phyloP scores from a whole-genome alignment of 2,888 invertebrate genomes.

The Eupelmus urozonus region DNA sequence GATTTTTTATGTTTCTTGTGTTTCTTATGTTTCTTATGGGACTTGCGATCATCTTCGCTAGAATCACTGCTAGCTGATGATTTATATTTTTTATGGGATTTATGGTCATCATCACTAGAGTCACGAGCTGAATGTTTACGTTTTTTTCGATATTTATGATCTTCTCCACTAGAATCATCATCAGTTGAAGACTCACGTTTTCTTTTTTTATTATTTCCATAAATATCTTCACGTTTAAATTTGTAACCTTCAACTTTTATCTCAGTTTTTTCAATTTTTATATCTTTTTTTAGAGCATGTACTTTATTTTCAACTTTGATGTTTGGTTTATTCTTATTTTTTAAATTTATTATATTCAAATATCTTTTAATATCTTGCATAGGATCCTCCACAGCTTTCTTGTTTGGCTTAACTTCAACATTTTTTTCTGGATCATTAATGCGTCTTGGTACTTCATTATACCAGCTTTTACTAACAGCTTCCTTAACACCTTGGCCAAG shows the following conservation, averaged over 20 bases:
- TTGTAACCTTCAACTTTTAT: neutral
- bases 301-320: neutral
- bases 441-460: slow-evolving; percentile 85
- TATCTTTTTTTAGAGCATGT: slow-evolving; percentile 22
- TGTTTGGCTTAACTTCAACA: slow-evolving; percentile 83
- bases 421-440: slow-evolving; percentile 78
- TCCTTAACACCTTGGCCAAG: slow-evolving; percentile 95
- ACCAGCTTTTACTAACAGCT: slow-evolving; percentile 93
- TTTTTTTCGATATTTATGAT: slow-evolving; percentile 17
- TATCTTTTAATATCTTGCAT: slow-evolving; percentile 84
- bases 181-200: slow-evolving; percentile 35
- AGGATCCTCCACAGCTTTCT: slow-evolving; percentile 86
- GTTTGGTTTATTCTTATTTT: slow-evolving; percentile 40
- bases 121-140: slow-evolving; percentile 32
- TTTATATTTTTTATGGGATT: slow-evolving; percentile 62
- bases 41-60: slow-evolving; percentile 26
- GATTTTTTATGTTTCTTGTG: slow-evolving; percentile 69
- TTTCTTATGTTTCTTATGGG: slow-evolving; percentile 64
- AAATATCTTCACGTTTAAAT: neutral
- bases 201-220: slow-evolving; percentile 36
- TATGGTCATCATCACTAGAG: slow-evolving; percentile 18
- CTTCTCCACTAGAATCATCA: slow-evolving; percentile 33
- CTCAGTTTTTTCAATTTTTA: slow-evolving; percentile 21
- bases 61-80: slow-evolving; percentile 50
- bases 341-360: slow-evolving; percentile 71